Evolutionary conservation across 2,113 vertebrate species (phyloP).

Genomic region (Nesospiza acunhae): DNA sequence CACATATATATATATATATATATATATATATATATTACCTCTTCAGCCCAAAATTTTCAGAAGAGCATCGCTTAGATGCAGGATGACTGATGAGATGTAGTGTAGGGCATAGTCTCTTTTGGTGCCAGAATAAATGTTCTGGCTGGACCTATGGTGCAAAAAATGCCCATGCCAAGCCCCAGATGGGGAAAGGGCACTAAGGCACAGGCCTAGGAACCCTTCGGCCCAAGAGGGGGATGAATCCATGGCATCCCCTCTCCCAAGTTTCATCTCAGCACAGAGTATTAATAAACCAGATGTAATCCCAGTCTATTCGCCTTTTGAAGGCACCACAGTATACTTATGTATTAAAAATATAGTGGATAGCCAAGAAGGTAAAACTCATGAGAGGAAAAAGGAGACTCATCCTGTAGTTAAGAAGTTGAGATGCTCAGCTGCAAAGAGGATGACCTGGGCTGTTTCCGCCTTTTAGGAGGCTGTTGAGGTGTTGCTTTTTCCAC

Average conservation of each 20-base stretch:
- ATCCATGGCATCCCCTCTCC: not conserved
- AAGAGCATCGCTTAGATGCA: not conserved
- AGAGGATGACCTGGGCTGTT: not conserved
- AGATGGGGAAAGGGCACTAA: not conserved
- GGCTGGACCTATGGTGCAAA: not conserved
- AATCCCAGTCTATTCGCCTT: not conserved
- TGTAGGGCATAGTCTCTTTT: not conserved
- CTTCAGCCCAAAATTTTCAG: not conserved
- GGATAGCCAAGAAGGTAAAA: not conserved
- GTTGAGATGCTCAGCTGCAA: not conserved
- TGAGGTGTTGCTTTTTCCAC: not conserved
- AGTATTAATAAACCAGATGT: not conserved
- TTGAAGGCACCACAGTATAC: not conserved
- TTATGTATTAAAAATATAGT: no score
- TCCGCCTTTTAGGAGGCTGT: not conserved
- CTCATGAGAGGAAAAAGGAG: not conserved
- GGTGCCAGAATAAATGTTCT: not conserved
- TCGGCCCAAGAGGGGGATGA: accelerated
- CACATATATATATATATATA: no score
- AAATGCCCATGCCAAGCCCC: not conserved
- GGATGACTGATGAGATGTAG: not conserved
- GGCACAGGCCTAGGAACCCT: accelerated
- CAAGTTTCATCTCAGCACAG: not conserved
- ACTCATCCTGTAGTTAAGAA: not conserved
- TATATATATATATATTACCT: not conserved